phyloP scores from a whole-genome alignment of 2,113 vertebrate species.

The Cariama cristata region DNA sequence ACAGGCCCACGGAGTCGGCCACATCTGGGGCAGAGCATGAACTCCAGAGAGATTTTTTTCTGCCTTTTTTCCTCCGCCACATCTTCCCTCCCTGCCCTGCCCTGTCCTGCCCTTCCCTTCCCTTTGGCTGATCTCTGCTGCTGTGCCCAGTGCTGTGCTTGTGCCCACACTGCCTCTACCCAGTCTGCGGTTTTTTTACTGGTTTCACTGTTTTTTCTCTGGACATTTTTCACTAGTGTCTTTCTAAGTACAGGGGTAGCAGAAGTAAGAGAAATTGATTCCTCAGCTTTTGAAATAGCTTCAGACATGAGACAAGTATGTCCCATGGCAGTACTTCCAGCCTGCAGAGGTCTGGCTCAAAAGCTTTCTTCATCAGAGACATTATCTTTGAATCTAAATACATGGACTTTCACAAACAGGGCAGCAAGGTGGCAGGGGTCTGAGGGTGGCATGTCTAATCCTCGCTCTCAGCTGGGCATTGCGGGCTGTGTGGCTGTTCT shows the following conservation, averaged over 20 bases:
- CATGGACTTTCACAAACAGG: background rate
- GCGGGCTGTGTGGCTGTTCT: background rate
- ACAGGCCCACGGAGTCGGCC: background rate
- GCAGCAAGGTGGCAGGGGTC: accelerated
- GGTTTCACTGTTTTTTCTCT: background rate
- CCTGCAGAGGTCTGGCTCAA: background rate
- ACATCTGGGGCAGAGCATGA: background rate
- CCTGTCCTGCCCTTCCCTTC: background rate
- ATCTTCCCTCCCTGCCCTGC: background rate
- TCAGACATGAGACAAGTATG: background rate
- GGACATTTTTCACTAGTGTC: background rate
- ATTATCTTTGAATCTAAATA: background rate
- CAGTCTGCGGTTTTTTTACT: background rate
- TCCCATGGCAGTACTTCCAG: background rate
- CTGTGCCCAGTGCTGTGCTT: background rate
- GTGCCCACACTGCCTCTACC: background rate
- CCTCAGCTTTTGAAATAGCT: background rate
- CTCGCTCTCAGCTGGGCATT: background rate
- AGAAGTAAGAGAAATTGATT: background rate
- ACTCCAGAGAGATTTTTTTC: background rate
- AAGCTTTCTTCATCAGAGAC: background rate
- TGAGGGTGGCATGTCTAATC: background rate
- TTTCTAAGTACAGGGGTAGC: background rate
- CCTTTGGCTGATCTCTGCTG: background rate
- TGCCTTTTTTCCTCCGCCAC: background rate